Conservation (phyloP, 1,140 invertebrate genomes). For the Asbolus verrucosus region DNA sequence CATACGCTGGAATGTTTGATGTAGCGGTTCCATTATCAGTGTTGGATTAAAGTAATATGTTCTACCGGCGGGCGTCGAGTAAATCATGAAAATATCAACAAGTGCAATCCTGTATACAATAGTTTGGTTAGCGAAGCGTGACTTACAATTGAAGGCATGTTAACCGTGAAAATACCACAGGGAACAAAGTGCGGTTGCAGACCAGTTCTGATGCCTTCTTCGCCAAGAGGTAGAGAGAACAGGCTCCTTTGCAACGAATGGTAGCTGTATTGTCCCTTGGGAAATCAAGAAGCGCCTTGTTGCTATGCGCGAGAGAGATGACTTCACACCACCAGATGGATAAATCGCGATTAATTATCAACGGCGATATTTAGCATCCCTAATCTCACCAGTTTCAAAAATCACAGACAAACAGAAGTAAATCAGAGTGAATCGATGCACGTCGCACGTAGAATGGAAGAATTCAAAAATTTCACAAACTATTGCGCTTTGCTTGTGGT, state of each 20-base stretch:
- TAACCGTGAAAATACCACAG: constrained; percentile 45
- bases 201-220: constrained; percentile 31
- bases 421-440: constrained; percentile 1
- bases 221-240: constrained; percentile 32
- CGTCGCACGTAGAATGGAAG: not conserved
- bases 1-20: too few species aligned
- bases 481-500: constrained; percentile 3
- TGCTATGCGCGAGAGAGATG: constrained; percentile 43
- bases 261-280: constrained; percentile 32
- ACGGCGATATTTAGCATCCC: constrained; percentile 31
- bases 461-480: constrained; percentile 14
- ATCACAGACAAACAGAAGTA: not conserved
- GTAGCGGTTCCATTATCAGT: too few species aligned
- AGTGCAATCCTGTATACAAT: constrained; percentile 42
- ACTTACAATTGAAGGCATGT: constrained; percentile 44
- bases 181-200: constrained; percentile 40
- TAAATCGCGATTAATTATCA: constrained; percentile 47
- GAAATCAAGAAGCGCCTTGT: constrained; percentile 46
- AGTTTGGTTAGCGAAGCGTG: constrained; percentile 41
- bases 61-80: not conserved
- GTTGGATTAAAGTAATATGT: constrained; percentile 2
- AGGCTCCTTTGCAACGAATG: constrained; percentile 40
- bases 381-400: constrained; percentile 20
- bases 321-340: constrained; percentile 42
- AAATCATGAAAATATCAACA: constrained; percentile 45